These are phyloP conservation scores for Drosophila tripunctata DNA, from an alignment of 2,888 invertebrate genomes.

Conservation along the genomic window DNA sequence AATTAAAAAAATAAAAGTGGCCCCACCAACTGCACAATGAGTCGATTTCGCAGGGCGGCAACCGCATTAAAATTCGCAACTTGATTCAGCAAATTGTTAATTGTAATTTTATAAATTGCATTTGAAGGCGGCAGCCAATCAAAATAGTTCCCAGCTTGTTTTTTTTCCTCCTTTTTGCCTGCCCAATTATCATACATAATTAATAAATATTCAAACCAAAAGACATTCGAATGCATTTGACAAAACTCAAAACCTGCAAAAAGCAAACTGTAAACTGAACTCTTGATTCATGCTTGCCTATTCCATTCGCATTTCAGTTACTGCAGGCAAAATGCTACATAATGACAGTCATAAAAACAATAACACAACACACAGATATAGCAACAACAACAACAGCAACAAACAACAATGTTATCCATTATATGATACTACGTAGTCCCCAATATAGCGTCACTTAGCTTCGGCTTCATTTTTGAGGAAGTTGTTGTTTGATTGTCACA, in stretches of 20 bases:
- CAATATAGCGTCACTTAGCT: slow-evolving; percentile 17
- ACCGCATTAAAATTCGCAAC: slow-evolving; percentile 51
- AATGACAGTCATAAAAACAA: slow-evolving; percentile 30
- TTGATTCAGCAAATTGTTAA: slow-evolving; percentile 45
- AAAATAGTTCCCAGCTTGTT: slow-evolving; percentile 49
- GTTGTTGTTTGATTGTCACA: slow-evolving; percentile 54
- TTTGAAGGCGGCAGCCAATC: slow-evolving; percentile 43
- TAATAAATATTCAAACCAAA: slow-evolving; percentile 44
- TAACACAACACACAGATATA: slow-evolving; percentile 11
- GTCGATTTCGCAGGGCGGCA: slow-evolving; percentile 49
- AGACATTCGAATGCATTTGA: slow-evolving; percentile 37
- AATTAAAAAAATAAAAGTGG: slow-evolving; percentile 47
- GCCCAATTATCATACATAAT: slow-evolving; percentile 68
- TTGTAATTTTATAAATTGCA: slow-evolving; percentile 44
- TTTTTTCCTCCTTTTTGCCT: neutral
- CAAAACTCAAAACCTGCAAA: slow-evolving; percentile 18
- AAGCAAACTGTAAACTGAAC: slow-evolving; percentile 13
- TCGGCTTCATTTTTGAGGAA: slow-evolving; percentile 49
- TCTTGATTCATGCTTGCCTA: slow-evolving; percentile 18
- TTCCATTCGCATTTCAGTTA: slow-evolving; percentile 9
- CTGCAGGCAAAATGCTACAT: slow-evolving; percentile 10
- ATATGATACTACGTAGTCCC: slow-evolving; percentile 2
- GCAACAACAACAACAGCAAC: neutral
- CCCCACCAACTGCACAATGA: slow-evolving; percentile 35
- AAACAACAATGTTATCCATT: slow-evolving; percentile 7